Percentiles rank a stretch among this genome's conserved stretches.
phyloP scores from a whole-genome alignment of 2,797 vertebrate species.

The Chaetophractus vellerosus region DNA sequence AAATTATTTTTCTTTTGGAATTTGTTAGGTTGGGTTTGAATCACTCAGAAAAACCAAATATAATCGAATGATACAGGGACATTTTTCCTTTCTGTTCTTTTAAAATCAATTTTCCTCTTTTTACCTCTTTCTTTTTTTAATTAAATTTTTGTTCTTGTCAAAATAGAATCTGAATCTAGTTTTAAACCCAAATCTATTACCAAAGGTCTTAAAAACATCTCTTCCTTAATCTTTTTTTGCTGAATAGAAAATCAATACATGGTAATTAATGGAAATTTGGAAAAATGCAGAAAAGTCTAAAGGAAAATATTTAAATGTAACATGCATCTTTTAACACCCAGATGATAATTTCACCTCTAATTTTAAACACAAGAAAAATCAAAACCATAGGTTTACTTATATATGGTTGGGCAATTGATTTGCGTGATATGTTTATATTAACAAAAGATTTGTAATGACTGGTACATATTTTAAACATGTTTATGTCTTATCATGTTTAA shows the following conservation, averaged over 20 bases:
- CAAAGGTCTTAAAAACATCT: background rate
- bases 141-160: conserved; percentile 6
- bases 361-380: conserved; percentile 53
- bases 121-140: conserved; percentile 23
- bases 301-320: conserved; percentile 27
- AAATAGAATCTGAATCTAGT: conserved; percentile 24
- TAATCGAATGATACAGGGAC: background rate
- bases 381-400: background rate
- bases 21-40: background rate
- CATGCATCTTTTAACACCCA: background rate
- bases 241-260: background rate
- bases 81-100: background rate
- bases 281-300: conserved; percentile 28
- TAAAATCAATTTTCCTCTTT: background rate
- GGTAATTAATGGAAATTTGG: conserved; percentile 51
- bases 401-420: background rate
- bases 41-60: conserved; percentile 36
- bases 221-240: background rate
- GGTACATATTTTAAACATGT: background rate
- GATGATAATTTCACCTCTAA: background rate
- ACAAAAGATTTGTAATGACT: conserved; percentile 21
- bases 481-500: background rate
- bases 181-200: conserved; percentile 48
- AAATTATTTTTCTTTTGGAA: conserved; percentile 14
- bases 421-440: conserved; percentile 1